Evolutionary conservation across 2,888 invertebrate genomes (phyloP), one percentile per base, ranked within the genome.

Genomic region (Dryocosmus kuriphilus): DNA sequence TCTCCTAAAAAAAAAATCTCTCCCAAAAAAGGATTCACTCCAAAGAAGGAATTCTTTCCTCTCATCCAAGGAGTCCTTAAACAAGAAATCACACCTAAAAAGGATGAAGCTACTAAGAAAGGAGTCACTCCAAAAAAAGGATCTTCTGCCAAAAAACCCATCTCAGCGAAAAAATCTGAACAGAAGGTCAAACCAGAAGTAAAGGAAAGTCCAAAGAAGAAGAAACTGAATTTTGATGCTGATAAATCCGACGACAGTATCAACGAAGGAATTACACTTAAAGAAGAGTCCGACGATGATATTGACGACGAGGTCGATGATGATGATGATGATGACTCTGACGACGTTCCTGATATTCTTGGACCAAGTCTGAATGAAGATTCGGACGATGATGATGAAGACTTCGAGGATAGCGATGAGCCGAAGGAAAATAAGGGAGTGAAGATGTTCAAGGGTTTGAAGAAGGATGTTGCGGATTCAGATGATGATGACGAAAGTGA

Each of bases 401-500:
- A 84, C 32, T 80, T 77, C 62, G 80, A 83, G 24, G 77, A 67
- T 74, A 79, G 80, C 22, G 79, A 77, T 5, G 67, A 67, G 16
- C 38, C 24, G 24, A 24, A 27, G 11, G 67, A 67, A 67, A 46
- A 46, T 19, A 46, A 86, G 46, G 88, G 88, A 14, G 82, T 87
- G 0, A 85, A 85, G 60, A 88, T 85, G 87, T 89, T 88, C 57
- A 85, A 86, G 35, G 88, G 89, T n/a, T 30, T 86, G 30, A 78
- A 74, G 81, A 62, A 76, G n/a, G 76, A 63, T 0, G 80, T 65
- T 7, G 84, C 82, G 30, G 83, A 82, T 9, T 81, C 81, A 0
- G 84, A 85, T 67, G 82, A 84, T n/a, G 84, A 85, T 11, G 38
- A 51, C 0, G 79, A 81, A 0, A 80, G 79, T 19, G 82, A 82